Conservation (phyloP, 2,888 invertebrate species). For the Nysson spinosus region DNA sequence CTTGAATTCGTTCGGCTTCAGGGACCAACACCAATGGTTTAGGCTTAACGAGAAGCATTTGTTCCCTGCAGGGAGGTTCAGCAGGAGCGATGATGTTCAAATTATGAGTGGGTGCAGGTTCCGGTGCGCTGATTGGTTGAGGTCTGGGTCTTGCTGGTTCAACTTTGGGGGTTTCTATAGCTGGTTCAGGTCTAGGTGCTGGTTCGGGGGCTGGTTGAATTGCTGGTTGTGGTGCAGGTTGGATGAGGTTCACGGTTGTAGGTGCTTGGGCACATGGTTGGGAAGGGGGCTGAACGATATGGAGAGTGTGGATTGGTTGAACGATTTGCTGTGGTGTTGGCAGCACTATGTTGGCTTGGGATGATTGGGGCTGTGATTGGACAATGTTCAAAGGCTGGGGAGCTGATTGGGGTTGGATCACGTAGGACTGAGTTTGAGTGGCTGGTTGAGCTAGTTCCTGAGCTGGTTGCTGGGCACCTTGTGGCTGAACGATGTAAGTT, state of each 20-base stretch:
- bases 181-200: background rate
- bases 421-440: too few species aligned
- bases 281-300: slow-evolving; percentile 10
- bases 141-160: too few species aligned
- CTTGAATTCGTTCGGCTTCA: slow-evolving; percentile 4
- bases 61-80: slow-evolving; percentile 2
- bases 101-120: too few species aligned
- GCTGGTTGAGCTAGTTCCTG: too few species aligned
- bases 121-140: too few species aligned
- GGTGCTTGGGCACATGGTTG: slow-evolving; percentile 3
- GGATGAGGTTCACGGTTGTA: slow-evolving; percentile 1
- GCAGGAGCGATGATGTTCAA: background rate
- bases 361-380: background rate
- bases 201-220: background rate
- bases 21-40: slow-evolving; percentile 12
- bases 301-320: slow-evolving; percentile 4
- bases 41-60: background rate
- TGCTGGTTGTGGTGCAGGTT: background rate
- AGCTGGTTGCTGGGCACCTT: too few species aligned
- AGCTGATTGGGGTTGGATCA: too few species aligned
- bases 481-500: too few species aligned
- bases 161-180: background rate
- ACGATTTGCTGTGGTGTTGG: background rate
- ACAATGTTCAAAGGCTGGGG: slow-evolving; percentile 8
- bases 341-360: too few species aligned